Evolutionary conservation across 35 echinoderm and acorn worm genomes (phyloP).

Genomic region (Eucidaris tribuloides): DNA sequence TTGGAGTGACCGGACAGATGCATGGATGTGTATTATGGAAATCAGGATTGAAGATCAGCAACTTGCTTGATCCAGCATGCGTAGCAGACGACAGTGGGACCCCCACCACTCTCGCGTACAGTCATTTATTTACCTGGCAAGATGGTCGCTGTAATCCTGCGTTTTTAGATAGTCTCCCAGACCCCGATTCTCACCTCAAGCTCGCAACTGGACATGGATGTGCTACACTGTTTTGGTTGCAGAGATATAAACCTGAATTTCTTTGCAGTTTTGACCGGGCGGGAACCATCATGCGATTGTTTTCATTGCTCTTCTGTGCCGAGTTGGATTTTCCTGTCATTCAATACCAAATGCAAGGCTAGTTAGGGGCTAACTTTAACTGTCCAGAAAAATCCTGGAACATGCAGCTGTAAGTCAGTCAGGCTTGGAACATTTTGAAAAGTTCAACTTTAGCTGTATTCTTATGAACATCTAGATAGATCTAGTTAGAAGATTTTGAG

Average conservation of each 20-base stretch:
- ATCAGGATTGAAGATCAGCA: background rate
- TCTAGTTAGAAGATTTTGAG: no score
- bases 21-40: slow-evolving; percentile 92
- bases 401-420: slow-evolving; percentile 76
- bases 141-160: slow-evolving; percentile 65
- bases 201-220: slow-evolving; percentile 92
- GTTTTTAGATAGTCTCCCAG: slow-evolving; percentile 62
- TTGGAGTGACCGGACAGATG: slow-evolving; percentile 96
- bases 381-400: slow-evolving; percentile 64
- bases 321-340: slow-evolving; percentile 55
- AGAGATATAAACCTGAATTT: slow-evolving; percentile 51
- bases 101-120: background rate
- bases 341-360: slow-evolving; percentile 90
- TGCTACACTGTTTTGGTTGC: slow-evolving; percentile 83
- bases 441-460: no score
- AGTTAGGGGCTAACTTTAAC: slow-evolving; percentile 94
- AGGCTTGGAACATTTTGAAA: no score
- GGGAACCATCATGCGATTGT: slow-evolving; percentile 84
- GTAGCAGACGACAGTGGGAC: background rate
- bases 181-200: slow-evolving; percentile 62
- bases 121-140: slow-evolving; percentile 90
- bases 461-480: no score
- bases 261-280: slow-evolving; percentile 66
- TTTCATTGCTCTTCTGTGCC: slow-evolving; percentile 64
- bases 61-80: background rate